These are phyloP conservation scores for Spongia lamella DNA, from an alignment of 37 sponge, comb jelly and placozoan genomes.

Conservation along the genomic window DNA sequence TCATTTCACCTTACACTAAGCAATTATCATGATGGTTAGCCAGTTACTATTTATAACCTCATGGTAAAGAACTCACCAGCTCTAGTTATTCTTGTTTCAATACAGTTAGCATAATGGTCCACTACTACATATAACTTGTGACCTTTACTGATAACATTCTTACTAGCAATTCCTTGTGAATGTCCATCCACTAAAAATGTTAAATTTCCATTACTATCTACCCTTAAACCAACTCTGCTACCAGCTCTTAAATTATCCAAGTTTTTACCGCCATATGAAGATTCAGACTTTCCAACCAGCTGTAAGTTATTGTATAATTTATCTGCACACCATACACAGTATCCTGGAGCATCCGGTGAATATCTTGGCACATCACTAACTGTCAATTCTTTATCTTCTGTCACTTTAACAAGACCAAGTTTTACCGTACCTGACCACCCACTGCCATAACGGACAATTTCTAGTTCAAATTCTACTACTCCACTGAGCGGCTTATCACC, in stretches of 20 bases:
- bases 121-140: constrained; percentile 73
- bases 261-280: constrained; percentile 44
- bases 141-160: constrained; percentile 47
- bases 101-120: constrained; percentile 87
- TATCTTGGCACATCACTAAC: constrained; percentile 60
- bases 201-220: constrained; percentile 58
- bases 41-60: no score
- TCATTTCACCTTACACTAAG: no score
- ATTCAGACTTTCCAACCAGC: constrained; percentile 15
- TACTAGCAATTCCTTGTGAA: constrained; percentile 59
- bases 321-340: constrained; percentile 83
- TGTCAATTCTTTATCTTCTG: not conserved
- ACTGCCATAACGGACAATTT: constrained; percentile 58
- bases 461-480: constrained; percentile 75
- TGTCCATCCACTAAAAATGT: constrained; percentile 72
- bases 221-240: constrained; percentile 56
- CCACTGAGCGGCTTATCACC: constrained; percentile 63
- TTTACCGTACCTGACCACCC: constrained; percentile 87
- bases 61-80: constrained; percentile 76
- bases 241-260: constrained; percentile 68
- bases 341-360: constrained; percentile 70
- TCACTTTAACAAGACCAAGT: constrained; percentile 70
- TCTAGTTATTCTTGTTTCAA: constrained; percentile 67
- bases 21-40: no score
- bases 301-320: constrained; percentile 60